Evolutionary conservation across 2,888 invertebrate genomes (phyloP).

Genomic region (Dione juno): DNA sequence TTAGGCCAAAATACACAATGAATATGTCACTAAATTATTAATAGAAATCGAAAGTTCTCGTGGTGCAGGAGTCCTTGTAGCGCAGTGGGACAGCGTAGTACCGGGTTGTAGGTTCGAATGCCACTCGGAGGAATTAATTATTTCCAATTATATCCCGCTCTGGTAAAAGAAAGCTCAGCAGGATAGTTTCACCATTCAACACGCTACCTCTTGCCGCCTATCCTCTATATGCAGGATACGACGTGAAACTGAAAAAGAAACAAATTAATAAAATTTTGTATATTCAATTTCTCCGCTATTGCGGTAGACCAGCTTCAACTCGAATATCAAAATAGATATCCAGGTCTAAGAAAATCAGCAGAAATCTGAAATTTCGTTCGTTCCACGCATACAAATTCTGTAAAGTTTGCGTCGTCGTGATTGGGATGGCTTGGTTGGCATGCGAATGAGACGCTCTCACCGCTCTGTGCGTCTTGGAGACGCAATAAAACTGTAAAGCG

Average conservation of each 20-base stretch:
- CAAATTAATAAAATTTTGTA: neutral
- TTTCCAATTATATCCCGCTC: too few relatives aligned
- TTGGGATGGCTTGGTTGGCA: constrained; percentile 24
- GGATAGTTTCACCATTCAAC: too few relatives aligned
- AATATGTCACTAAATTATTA: too few relatives aligned
- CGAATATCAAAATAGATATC: constrained; percentile 30
- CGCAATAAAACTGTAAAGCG: neutral
- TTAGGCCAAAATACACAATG: too few relatives aligned
- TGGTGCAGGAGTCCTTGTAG: too few relatives aligned
- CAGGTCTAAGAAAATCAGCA: constrained; percentile 37
- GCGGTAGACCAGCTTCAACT: neutral
- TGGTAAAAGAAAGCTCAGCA: too few relatives aligned
- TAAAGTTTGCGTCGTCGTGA: constrained; percentile 27
- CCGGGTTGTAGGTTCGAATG: too few relatives aligned
- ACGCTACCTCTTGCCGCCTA: too few relatives aligned
- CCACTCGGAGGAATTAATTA: too few relatives aligned
- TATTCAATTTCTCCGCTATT: neutral
- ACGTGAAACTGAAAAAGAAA: neutral
- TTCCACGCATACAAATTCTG: constrained; percentile 30
- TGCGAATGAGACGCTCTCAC: constrained; percentile 23
- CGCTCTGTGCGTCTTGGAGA: constrained; percentile 5
- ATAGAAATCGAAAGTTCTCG: too few relatives aligned
- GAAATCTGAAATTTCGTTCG: constrained; percentile 31
- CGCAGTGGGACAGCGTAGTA: too few relatives aligned
- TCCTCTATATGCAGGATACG: neutral